These are phyloP conservation scores for Rhyacophila evoluta DNA, from an alignment of 2,888 invertebrate genomes.

Conservation along the genomic window DNA sequence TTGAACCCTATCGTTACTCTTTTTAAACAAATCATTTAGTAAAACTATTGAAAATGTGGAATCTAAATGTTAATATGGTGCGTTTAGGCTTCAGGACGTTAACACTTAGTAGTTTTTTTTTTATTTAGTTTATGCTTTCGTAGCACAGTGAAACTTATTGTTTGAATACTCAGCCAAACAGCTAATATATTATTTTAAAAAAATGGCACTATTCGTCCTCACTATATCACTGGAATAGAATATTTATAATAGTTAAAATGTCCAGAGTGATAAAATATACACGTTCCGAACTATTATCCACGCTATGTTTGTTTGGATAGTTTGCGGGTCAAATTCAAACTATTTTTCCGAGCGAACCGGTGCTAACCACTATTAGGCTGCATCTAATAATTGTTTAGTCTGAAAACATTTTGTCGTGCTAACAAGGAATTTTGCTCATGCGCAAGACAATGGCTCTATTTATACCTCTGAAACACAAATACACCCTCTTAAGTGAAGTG, in stretches of 20 bases:
- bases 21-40: too few relatives aligned
- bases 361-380: neutral
- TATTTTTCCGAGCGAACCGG: neutral
- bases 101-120: too few relatives aligned
- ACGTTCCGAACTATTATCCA: neutral
- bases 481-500: slow-evolving; percentile 8
- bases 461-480: slow-evolving; percentile 4
- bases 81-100: too few relatives aligned
- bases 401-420: neutral
- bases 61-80: too few relatives aligned
- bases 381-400: slow-evolving; percentile 11
- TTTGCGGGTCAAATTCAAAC: neutral
- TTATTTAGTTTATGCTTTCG: too few relatives aligned
- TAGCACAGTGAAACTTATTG: neutral
- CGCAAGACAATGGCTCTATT: slow-evolving; percentile 1
- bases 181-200: neutral
- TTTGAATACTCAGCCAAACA: neutral
- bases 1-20: too few relatives aligned
- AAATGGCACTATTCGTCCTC: too few relatives aligned
- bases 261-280: neutral
- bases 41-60: too few relatives aligned
- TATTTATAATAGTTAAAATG: neutral
- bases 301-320: neutral
- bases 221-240: neutral
- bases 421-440: neutral